Conservation (phyloP, 2,888 invertebrate genomes). For the Sphecodes monilicornis region DNA sequence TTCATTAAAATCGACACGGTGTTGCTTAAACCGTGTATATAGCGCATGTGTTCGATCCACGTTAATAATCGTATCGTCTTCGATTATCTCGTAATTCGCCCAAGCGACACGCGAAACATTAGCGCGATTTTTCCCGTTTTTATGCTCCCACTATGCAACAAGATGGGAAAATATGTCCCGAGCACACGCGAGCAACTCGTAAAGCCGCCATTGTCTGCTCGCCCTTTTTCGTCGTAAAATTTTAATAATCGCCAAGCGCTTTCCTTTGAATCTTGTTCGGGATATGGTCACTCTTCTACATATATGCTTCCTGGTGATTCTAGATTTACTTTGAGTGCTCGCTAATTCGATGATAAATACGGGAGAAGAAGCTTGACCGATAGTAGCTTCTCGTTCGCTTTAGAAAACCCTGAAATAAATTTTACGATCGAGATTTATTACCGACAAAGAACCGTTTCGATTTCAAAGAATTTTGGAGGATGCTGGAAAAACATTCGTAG, state of each 20-base stretch:
- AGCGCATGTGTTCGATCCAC: too few species aligned
- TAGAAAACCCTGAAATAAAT: neutral
- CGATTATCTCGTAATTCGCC: neutral
- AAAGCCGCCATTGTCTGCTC: slow-evolving; percentile 18
- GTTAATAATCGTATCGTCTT: slow-evolving; percentile 7
- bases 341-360: neutral
- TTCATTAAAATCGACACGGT: too few species aligned
- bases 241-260: slow-evolving; percentile 14
- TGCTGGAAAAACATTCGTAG: neutral
- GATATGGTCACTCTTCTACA: slow-evolving; percentile 3
- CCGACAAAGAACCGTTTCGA: neutral
- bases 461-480: neutral
- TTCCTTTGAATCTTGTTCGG: slow-evolving; percentile 5
- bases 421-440: neutral
- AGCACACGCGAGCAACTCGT: slow-evolving; percentile 9
- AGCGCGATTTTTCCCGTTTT: neutral
- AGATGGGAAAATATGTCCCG: neutral
- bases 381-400: neutral
- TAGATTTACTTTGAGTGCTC: slow-evolving; percentile 3
- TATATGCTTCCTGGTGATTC: neutral
- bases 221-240: slow-evolving; percentile 22
- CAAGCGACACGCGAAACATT: neutral
- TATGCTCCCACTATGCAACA: neutral
- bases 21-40: too few species aligned
- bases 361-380: neutral